Conservation (phyloP, 2,113 vertebrate genomes). For the Aspiorhynchus laticeps region DNA sequence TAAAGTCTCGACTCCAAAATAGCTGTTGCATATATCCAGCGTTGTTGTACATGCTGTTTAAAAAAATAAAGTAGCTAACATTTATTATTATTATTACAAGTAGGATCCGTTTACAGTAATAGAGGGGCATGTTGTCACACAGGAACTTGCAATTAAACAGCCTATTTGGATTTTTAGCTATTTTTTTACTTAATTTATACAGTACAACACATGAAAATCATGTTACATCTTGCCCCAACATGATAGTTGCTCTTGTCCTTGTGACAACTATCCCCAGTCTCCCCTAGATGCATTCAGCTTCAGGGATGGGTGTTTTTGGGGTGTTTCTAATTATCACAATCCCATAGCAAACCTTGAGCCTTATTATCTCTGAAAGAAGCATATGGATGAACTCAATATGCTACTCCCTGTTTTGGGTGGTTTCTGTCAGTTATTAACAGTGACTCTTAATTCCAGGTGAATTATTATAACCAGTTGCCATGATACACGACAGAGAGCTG, state of each 20-base stretch:
- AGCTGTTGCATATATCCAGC: background rate
- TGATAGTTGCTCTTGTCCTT: background rate
- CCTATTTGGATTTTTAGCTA: background rate
- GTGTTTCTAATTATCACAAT: background rate
- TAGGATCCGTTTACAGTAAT: background rate
- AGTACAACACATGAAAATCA: background rate
- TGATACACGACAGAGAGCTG: background rate
- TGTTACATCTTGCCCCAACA: background rate
- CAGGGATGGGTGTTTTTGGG: background rate
- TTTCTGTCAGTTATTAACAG: constrained; percentile 13
- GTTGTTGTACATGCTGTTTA: background rate
- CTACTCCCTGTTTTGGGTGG: constrained; percentile 3
- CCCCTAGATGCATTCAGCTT: background rate
- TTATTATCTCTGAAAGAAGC: background rate
- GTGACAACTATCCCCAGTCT: background rate
- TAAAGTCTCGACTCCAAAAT: background rate
- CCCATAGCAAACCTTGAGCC: background rate
- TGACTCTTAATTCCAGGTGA: background rate
- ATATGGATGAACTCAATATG: background rate
- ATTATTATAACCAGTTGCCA: constrained; percentile 2
- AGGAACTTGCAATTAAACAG: background rate
- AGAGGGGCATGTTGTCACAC: background rate
- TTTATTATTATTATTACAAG: no score
- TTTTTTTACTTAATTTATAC: background rate
- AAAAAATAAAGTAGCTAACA: no score